Evolutionary conservation across 2,888 invertebrate genomes (phyloP), one percentile per base, ranked within the genome.

Genomic region (Euphydryas editha): DNA sequence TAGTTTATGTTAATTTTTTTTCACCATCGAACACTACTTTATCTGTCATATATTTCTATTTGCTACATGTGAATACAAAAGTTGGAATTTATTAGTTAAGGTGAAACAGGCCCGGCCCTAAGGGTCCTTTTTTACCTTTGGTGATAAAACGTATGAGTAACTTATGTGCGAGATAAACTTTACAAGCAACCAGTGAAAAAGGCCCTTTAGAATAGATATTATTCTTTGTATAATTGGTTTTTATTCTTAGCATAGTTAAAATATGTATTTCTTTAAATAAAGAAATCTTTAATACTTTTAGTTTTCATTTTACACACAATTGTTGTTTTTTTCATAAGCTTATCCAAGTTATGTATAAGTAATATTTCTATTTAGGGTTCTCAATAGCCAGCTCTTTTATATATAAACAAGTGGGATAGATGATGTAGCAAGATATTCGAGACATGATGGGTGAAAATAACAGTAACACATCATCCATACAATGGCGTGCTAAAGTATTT

Each of bases 401-500:
- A 10, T 30, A 30, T 17, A 36, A 15, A n/a, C 20, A 20, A 54
- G 8, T 36, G 54, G 17, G 17, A 24, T 11, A 6, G 6, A 1
- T 54, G 54, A 11, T n/a, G n/a, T 54, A 54, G n/a, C 36, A 17
- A 17, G 36, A n/a, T 17, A 17, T 10, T 36, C 17, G 10, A 36
- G 11, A 15, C 54, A 54, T 36, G 30, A 54, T 54, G 54, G 54
- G 18, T 30, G 54, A 54, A 3, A 54, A 54, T 36, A 17, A 30
- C 2, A 3, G n/a, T 11, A 54, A 54, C 17, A n/a, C 30, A 17
- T 30, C 54, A 18, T 36, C 54, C 24, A 54, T 54, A 54, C 54
- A 54, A 36, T 54, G 54, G 54, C 54, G 17, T 17, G 54, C 54
- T 30, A 54, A 54, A n/a, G 54, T 54, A 2, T 54, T 54, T 54